A percentile compares a stretch with the other conserved stretches of the same genome.
Evolutionary conservation across 2,113 vertebrate genomes (phyloP).

Genomic region (Bos javanicus): DNA sequence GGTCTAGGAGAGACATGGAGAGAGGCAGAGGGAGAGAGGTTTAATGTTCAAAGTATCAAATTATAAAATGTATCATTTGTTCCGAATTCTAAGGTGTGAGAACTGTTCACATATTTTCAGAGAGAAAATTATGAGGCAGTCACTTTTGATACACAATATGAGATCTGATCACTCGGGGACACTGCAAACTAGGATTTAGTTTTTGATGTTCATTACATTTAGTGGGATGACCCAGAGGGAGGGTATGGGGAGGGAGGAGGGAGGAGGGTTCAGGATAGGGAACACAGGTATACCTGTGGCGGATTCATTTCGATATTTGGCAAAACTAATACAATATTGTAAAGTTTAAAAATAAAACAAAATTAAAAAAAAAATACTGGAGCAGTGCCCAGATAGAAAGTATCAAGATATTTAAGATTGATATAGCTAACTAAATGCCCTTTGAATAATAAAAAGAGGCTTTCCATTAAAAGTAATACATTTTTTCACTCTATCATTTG

Average conservation of each 20-base stretch:
- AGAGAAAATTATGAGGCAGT: background rate
- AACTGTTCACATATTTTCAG: background rate
- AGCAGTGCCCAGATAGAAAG: slow-evolving; percentile 63
- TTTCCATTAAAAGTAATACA: slow-evolving; percentile 66
- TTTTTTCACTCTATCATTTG: slow-evolving; percentile 49
- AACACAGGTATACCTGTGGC: too few species aligned
- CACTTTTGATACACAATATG: background rate
- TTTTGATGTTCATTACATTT: slow-evolving; percentile 57
- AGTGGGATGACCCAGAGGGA: background rate
- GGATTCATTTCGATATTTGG: too few species aligned
- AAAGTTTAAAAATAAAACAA: too few species aligned
- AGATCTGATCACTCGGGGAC: background rate
- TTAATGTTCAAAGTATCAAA: background rate
- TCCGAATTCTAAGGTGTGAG: background rate
- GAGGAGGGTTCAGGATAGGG: too few species aligned
- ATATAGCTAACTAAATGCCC: slow-evolving; percentile 57
- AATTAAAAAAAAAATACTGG: slow-evolving; percentile 29
- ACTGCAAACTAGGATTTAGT: slow-evolving; percentile 59
- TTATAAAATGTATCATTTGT: background rate
- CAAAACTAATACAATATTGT: too few species aligned
- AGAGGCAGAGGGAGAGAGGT: background rate
- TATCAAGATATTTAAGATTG: slow-evolving; percentile 64
- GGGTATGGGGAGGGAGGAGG: too few species aligned
- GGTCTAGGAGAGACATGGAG: background rate
- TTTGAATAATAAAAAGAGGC: slow-evolving; percentile 45